phyloP scores from a whole-genome alignment of 2,797 vertebrate genomes.

The Carduelis carduelis region DNA sequence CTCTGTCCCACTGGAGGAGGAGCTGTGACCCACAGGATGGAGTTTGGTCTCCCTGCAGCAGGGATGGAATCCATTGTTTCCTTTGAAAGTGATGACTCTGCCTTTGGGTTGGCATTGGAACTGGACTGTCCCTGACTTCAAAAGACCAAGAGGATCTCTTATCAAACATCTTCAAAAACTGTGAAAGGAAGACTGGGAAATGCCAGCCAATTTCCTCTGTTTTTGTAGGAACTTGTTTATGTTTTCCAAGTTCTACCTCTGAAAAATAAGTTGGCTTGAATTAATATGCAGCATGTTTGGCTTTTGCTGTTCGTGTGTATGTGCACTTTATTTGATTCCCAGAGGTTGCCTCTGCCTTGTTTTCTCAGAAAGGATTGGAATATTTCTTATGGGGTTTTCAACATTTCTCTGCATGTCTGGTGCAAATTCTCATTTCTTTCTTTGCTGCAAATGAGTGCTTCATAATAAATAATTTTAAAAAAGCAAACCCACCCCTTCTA shows the following conservation, averaged over 20 bases:
- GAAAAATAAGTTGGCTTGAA: conserved; percentile 15
- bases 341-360: neutral
- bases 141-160: conserved; percentile 26
- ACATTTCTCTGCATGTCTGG: neutral
- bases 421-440: neutral
- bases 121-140: conserved; percentile 19
- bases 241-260: neutral
- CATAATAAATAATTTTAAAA: neutral
- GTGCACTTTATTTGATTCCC: conserved; percentile 3
- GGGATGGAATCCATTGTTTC: neutral
- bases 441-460: neutral
- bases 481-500: neutral
- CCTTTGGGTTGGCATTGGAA: neutral
- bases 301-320: neutral
- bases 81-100: neutral
- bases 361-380: conserved; percentile 13
- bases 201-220: conserved; percentile 48
- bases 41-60: neutral
- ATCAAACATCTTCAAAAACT: conserved; percentile 54
- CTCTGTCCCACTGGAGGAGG: neutral
- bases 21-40: neutral
- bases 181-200: conserved; percentile 50
- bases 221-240: conserved; percentile 29
- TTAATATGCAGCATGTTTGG: neutral
- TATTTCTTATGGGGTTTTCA: neutral